Evolutionary conservation across 2,888 invertebrate species (phyloP).

Genomic region (Yponomeuta sedellus): DNA sequence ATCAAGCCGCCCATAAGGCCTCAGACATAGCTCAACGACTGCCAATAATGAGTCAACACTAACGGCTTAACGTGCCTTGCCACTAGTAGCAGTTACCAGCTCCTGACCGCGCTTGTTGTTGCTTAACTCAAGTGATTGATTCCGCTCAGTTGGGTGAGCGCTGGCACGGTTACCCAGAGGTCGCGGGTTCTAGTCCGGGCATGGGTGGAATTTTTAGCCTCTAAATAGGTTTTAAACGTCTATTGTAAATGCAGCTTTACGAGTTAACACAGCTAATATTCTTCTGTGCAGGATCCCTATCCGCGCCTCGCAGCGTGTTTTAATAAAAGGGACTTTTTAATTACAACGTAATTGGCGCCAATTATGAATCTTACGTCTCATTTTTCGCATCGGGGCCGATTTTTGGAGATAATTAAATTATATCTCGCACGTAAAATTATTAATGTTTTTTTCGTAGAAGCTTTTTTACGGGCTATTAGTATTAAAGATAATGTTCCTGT

Average conservation of each 20-base stretch:
- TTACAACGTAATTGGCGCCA: conserved; percentile 5
- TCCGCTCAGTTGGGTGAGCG: too few species aligned
- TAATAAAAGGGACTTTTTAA: conserved; percentile 10
- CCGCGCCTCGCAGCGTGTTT: not conserved
- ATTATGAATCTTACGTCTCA: conserved; percentile 2
- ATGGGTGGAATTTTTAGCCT: too few species aligned
- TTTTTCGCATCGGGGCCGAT: not conserved
- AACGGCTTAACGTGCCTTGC: too few species aligned
- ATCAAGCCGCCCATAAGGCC: too few species aligned
- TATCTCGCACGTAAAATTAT: not conserved
- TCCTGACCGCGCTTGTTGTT: too few species aligned
- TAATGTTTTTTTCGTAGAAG: not conserved
- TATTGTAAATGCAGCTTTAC: not conserved
- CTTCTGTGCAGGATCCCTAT: not conserved
- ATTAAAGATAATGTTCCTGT: not conserved
- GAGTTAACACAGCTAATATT: conserved; percentile 6
- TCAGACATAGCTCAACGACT: too few species aligned
- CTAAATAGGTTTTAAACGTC: too few species aligned
- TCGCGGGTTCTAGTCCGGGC: too few species aligned
- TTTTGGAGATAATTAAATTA: not conserved
- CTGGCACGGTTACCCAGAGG: too few species aligned
- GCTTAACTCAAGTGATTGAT: too few species aligned
- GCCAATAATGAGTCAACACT: too few species aligned
- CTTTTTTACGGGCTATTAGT: not conserved
- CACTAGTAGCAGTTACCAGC: too few species aligned